Percentiles rank a stretch among this genome's conserved stretches.
phyloP scores from a whole-genome alignment of 2,113 vertebrate species.

The Sylvietta virens region DNA sequence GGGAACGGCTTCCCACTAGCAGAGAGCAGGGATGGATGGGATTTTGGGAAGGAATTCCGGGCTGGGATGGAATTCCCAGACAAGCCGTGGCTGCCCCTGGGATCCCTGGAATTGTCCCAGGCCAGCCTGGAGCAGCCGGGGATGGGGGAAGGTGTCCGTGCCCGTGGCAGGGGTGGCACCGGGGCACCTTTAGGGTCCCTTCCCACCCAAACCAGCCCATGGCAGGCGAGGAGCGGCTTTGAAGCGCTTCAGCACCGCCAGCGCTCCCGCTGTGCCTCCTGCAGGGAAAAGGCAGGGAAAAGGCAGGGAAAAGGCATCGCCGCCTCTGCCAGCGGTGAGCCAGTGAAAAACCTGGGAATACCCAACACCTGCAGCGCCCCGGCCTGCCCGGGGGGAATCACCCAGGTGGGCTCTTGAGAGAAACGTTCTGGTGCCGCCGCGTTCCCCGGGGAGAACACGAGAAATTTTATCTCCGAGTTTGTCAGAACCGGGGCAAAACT shows the following conservation, averaged over 20 bases:
- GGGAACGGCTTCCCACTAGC: neutral
- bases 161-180: neutral
- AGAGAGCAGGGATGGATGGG: neutral
- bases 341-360: neutral
- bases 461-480: accelerated
- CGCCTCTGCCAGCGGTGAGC: no score
- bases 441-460: accelerated
- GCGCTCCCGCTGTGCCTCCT: neutral
- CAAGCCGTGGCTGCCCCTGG: neutral
- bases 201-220: neutral
- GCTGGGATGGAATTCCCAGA: neutral
- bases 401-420: neutral
- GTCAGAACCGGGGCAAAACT: neutral
- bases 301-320: no score
- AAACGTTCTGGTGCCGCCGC: no score
- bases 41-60: neutral
- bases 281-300: neutral
- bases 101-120: neutral
- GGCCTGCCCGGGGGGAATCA: no score
- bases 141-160: neutral
- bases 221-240: neutral
- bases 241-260: no score
- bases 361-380: neutral
- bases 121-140: neutral
- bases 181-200: no score